phyloP scores from a whole-genome alignment of 2,888 invertebrate species.

The Furcula furcula region DNA sequence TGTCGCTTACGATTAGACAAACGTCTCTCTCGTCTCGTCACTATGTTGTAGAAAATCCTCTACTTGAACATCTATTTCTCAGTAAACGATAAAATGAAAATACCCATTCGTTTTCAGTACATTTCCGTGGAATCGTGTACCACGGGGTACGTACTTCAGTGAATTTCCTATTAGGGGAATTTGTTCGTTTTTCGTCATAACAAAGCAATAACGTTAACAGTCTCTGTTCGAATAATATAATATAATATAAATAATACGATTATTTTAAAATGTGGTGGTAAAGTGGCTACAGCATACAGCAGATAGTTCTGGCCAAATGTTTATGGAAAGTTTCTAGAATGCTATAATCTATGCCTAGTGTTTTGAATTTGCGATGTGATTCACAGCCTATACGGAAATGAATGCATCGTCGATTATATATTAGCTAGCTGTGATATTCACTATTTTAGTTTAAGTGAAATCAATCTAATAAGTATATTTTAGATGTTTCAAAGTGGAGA shows the following conservation, averaged over 20 bases:
- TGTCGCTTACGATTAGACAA: too few species aligned
- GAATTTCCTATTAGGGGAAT: conserved; percentile 34
- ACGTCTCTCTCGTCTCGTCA: too few species aligned
- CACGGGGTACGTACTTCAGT: conserved; percentile 26
- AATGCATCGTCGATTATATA: conserved; percentile 2
- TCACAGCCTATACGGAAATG: conserved; percentile 11
- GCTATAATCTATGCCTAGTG: conserved; percentile 16
- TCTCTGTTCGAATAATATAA: background rate
- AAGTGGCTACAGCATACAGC: too few species aligned
- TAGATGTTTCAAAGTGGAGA: background rate
- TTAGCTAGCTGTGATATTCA: conserved; percentile 4
- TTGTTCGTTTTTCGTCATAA: conserved; percentile 15
- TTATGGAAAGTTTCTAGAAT: conserved; percentile 24
- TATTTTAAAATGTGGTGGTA: too few species aligned
- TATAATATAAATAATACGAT: too few species aligned
- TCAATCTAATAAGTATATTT: background rate
- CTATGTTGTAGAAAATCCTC: too few species aligned
- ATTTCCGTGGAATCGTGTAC: conserved; percentile 33
- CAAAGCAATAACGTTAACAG: conserved; percentile 1
- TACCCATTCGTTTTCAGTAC: conserved; percentile 32
- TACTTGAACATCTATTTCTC: conserved; percentile 31
- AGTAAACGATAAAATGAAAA: conserved; percentile 33
- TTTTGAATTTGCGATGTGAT: conserved; percentile 21
- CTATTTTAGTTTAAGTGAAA: conserved; percentile 4
- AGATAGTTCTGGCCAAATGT: too few species aligned